Evolutionary conservation across 2,113 vertebrate genomes (phyloP).

Genomic region (Bucco capensis): DNA sequence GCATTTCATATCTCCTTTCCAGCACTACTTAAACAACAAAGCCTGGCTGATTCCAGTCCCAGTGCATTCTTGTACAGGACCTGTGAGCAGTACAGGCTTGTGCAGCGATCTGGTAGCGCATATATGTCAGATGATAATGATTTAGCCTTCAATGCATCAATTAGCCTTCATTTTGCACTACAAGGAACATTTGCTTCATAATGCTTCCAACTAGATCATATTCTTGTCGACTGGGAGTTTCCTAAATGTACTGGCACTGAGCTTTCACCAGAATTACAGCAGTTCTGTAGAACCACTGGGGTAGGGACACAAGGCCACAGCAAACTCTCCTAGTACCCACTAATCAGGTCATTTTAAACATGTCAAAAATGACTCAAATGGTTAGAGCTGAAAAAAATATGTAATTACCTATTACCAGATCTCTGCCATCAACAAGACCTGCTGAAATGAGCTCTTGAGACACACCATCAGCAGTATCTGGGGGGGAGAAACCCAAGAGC

Average conservation of each 20-base stretch:
- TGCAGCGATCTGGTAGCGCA: not conserved
- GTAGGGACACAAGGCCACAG: not conserved
- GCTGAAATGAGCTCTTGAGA: conserved; percentile 98
- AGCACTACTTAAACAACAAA: not conserved
- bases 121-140: not conserved
- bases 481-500: conserved; percentile 22
- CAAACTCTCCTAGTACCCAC: not conserved
- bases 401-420: conserved; percentile 92
- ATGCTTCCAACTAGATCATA: not conserved
- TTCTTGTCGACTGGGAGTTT: not conserved
- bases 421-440: conserved; percentile 93
- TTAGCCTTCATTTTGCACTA: not conserved
- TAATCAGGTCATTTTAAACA: not conserved
- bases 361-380: not conserved
- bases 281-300: not conserved
- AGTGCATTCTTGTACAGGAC: not conserved
- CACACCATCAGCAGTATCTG: conserved; percentile 97
- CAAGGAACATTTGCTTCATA: not conserved
- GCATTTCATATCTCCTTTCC: not conserved
- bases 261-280: not conserved
- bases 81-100: not conserved
- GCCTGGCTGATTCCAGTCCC: not conserved
- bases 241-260: not conserved
- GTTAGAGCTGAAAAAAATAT: not conserved
- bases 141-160: not conserved